These are phyloP conservation scores for Otis tarda DNA, from an alignment of 2,113 vertebrate genomes.

Conservation along the genomic window DNA sequence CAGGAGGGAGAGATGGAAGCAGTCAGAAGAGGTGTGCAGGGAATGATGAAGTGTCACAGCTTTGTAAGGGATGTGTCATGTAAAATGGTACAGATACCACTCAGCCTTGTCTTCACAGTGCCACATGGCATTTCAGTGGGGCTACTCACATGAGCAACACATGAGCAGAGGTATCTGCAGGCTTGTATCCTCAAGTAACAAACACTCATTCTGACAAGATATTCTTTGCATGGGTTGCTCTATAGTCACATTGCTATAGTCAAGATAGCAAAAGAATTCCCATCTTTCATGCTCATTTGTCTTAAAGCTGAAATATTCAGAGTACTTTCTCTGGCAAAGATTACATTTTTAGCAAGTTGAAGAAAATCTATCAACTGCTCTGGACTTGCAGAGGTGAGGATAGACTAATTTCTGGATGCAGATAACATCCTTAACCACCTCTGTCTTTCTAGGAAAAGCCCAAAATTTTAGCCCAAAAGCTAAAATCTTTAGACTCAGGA, in stretches of 20 bases:
- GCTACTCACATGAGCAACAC: background rate
- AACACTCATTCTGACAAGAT: background rate
- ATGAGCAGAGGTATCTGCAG: constrained; percentile 3
- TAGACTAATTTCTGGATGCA: background rate
- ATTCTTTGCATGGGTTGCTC: background rate
- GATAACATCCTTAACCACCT: background rate
- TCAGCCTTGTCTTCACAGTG: constrained; percentile 11
- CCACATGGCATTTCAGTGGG: background rate
- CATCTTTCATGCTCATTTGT: background rate
- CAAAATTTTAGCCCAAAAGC: background rate
- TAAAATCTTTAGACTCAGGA: background rate
- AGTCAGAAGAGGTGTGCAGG: constrained; percentile 22
- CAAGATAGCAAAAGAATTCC: constrained; percentile 7
- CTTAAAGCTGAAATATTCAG: background rate
- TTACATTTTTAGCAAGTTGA: background rate
- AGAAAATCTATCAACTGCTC: background rate
- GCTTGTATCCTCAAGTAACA: background rate
- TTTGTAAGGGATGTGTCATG: background rate
- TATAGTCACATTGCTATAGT: background rate
- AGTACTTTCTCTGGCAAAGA: background rate
- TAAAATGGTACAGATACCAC: constrained; percentile 24
- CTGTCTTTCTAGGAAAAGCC: background rate
- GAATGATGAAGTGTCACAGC: background rate
- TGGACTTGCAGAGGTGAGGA: background rate
- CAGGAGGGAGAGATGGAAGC: background rate